Evolutionary conservation across 2,888 invertebrate species (phyloP).

Genomic region (Cheilosia vulpina): DNA sequence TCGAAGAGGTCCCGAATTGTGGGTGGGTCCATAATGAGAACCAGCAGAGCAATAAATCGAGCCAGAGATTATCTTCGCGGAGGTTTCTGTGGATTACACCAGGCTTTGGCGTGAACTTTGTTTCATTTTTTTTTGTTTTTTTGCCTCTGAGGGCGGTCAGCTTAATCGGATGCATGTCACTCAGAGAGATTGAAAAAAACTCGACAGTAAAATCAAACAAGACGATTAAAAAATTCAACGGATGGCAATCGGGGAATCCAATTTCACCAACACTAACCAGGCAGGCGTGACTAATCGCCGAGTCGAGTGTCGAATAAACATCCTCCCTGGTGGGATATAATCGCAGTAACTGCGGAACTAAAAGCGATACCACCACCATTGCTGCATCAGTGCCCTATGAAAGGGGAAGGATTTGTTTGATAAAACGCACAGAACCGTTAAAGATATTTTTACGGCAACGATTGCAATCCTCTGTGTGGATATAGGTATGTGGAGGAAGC

Average conservation of each 20-base stretch:
- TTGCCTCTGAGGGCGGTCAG: conserved; percentile 63
- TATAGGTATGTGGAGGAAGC: background rate
- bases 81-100: conserved; percentile 36
- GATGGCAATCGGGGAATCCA: conserved; percentile 59
- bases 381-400: conserved; percentile 43
- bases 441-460: conserved; percentile 16
- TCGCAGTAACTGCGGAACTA: conserved; percentile 56
- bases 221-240: conserved; percentile 5
- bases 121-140: conserved; percentile 4
- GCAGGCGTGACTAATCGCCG: conserved; percentile 74
- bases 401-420: conserved; percentile 37
- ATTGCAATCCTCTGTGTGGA: conserved; percentile 21
- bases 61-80: conserved; percentile 62
- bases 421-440: conserved; percentile 34
- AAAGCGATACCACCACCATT: conserved; percentile 38
- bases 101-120: background rate
- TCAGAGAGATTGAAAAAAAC: conserved; percentile 45
- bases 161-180: conserved; percentile 69
- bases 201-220: conserved; percentile 10
- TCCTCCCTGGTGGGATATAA: conserved; percentile 56
- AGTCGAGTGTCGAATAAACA: conserved; percentile 65
- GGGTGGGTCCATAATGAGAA: conserved; percentile 74
- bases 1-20: conserved; percentile 73
- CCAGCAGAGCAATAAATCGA: conserved; percentile 69
- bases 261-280: conserved; percentile 68